Conservation (phyloP, 2,797 vertebrate species). For the Gymnopithys bicolor region DNA sequence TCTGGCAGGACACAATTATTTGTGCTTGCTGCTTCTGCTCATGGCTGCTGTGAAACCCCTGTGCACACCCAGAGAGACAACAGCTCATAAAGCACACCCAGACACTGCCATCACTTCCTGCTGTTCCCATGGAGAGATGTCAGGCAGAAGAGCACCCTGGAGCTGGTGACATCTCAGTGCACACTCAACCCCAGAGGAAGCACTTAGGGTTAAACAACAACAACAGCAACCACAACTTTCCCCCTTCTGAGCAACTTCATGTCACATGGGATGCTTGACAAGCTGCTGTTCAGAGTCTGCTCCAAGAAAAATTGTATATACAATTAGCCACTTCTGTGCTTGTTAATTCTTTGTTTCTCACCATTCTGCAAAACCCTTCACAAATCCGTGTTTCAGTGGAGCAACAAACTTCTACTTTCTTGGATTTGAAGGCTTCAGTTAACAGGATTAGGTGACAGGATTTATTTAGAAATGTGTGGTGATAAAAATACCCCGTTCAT, state of each 20-base stretch:
- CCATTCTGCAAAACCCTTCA: neutral
- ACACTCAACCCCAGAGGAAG: neutral
- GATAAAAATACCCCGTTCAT: conserved; percentile 57
- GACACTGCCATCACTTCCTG: neutral
- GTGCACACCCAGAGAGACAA: rapidly evolving
- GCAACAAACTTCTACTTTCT: conserved; percentile 24
- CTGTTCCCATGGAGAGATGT: neutral
- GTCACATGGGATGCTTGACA: neutral
- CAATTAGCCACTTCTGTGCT: neutral
- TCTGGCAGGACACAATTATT: neutral
- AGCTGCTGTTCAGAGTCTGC: neutral
- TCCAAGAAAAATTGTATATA: neutral
- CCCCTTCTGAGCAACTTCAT: neutral
- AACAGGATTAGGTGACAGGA: conserved; percentile 44
- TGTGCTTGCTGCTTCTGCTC: neutral
- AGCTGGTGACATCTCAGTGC: neutral
- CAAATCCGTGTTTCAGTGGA: neutral
- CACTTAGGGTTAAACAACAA: neutral
- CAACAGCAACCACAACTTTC: neutral
- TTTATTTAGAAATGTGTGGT: conserved; percentile 50
- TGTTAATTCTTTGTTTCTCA: neutral
- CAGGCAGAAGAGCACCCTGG: neutral
- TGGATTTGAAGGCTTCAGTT: conserved; percentile 33
- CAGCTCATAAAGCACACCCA: neutral
- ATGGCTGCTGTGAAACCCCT: neutral